Evolutionary conservation across 2,113 vertebrate species (phyloP), one percentile per base, ranked within the genome.

Genomic region (Scatophagus argus): DNA sequence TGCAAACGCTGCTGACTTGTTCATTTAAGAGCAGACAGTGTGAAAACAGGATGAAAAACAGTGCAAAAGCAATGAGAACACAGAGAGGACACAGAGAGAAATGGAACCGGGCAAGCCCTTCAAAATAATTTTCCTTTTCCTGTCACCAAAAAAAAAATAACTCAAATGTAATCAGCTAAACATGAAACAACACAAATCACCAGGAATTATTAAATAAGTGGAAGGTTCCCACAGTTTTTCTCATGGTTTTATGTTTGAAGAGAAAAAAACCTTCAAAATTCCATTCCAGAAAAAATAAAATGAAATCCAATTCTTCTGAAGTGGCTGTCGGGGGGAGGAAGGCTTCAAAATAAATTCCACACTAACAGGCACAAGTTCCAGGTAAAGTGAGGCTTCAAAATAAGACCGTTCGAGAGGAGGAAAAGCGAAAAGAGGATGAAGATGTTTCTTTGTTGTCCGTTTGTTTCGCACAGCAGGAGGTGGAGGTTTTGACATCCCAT

Each of bases 301-400:
- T 46, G 69, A 76, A 78, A 63, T 1, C 9, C 77, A 54, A 5
- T 1, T 25, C 4, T 19, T 5, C 41, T 4, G 9, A 5, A 44
- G 8, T 16, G 46, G 16, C 44, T 38, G 13, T 16, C 29, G 32
- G 29, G 4, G 19, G 46, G 31, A 60, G 27, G 34, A 11, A 17
- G n/a, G 11, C 31, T 63, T 54, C 59, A 55, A 32, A 63, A 72
- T 29, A 74, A 87, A 84, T 77, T 41, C 39, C 47, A 5, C 16
- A 10, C 9, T 12, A 12, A 7, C 12, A 27, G 23, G 12, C 3
- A 10, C 3, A 32, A 61, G 21, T 44, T 84, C 39, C 59, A 44
- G 66, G 32, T 64, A 47, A 44, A 46, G 49, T 1, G 13, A 51
- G 38, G 39, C 19, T 84, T 78, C 62, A 8, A 43, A 76, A 12